Evolutionary conservation across 2,113 vertebrate species (phyloP).

Genomic region (Anhinga rufa): DNA sequence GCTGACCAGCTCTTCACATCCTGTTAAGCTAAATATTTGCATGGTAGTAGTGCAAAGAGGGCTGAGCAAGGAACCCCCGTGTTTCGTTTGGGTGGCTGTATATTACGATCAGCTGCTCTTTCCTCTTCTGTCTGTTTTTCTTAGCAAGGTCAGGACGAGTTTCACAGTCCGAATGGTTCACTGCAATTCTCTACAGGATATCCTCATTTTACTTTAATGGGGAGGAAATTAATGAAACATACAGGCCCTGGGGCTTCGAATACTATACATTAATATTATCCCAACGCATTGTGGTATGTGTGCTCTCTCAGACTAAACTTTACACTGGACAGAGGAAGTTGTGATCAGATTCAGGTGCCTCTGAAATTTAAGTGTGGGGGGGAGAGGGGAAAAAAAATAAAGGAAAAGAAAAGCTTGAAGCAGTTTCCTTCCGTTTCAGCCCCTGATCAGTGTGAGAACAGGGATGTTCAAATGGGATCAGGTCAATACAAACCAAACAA

Average conservation of each 20-base stretch:
- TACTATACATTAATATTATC: slow-evolving; percentile 77
- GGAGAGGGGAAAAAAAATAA: slow-evolving; percentile 2
- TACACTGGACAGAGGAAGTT: slow-evolving; percentile 68
- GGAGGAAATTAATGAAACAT: slow-evolving; percentile 78
- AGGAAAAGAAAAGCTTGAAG: slow-evolving; percentile 46
- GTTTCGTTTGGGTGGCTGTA: slow-evolving; percentile 58
- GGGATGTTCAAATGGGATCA: slow-evolving; percentile 29
- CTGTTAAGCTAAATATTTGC: slow-evolving; percentile 70
- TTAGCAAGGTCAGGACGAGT: slow-evolving; percentile 71
- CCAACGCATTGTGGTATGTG: slow-evolving; percentile 65
- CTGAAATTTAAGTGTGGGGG: slow-evolving; percentile 61
- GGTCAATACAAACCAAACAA: slow-evolving; percentile 42
- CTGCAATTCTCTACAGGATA: slow-evolving; percentile 77
- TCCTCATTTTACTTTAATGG: slow-evolving; percentile 76
- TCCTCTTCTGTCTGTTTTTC: slow-evolving; percentile 70
- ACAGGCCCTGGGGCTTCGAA: slow-evolving; percentile 71
- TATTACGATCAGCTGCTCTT: slow-evolving; percentile 64
- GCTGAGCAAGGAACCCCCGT: slow-evolving; percentile 41
- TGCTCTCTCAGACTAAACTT: slow-evolving; percentile 65
- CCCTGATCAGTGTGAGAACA: slow-evolving; percentile 58
- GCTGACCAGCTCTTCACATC: slow-evolving; percentile 67
- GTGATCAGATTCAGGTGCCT: slow-evolving; percentile 74
- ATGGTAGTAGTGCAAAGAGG: slow-evolving; percentile 39
- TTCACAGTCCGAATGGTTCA: slow-evolving; percentile 71
- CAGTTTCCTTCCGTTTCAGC: slow-evolving; percentile 64